phyloP scores from a whole-genome alignment of 2,113 vertebrate species.

The Oryctolagus cuniculus region mOryCun1.1 NC_091433.1:120542001-120542500 shows the following conservation, averaged over 20 bases:
- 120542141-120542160: background rate
- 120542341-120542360: background rate
- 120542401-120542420: background rate
- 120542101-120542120: background rate
- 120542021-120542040: background rate
- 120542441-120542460: background rate
- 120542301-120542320: background rate
- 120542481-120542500: background rate
- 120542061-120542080: background rate
- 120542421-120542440: background rate
- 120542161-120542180: background rate
- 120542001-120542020: constrained; percentile 30
- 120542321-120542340: background rate
- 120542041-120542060: background rate
- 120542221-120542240: background rate
- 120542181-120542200: background rate
- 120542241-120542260: background rate
- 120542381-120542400: background rate
- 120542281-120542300: background rate
- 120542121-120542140: background rate
- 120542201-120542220: background rate
- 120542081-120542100: background rate
- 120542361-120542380: background rate
- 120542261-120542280: background rate
- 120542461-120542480: background rate